Evolutionary conservation across 2,797 vertebrate species (phyloP).

Genomic region (Leuciscus waleckii): DNA sequence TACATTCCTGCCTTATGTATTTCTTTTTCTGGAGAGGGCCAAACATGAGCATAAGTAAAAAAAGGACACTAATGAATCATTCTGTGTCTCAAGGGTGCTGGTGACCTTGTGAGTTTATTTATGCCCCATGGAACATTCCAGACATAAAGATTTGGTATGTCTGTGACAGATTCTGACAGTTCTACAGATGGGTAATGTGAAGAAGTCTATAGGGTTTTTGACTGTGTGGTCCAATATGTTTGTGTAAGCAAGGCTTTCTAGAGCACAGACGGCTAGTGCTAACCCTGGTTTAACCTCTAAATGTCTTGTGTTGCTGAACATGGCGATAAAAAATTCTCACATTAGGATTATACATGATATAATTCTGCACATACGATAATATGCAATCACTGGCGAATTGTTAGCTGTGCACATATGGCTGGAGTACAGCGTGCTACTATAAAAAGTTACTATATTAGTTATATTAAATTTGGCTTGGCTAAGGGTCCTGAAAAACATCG

Average conservation of each 20-base stretch:
- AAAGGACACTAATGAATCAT: conserved; percentile 31
- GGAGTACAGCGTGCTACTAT: not conserved
- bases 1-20: conserved; percentile 63
- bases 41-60: conserved; percentile 57
- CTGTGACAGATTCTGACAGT: conserved; percentile 19
- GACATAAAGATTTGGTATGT: not conserved
- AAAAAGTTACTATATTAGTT: conserved; percentile 2
- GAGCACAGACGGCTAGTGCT: conserved; percentile 11
- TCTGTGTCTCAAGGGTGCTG: conserved; percentile 56
- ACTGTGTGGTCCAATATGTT: conserved; percentile 16
- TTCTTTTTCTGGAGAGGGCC: conserved; percentile 54
- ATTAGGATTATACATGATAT: conserved; percentile 28
- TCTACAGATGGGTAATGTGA: conserved; percentile 31
- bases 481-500: not conserved
- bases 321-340: conserved; percentile 29
- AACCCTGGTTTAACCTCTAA: conserved; percentile 29
- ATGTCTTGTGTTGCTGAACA: not conserved
- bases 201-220: conserved; percentile 21
- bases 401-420: not conserved
- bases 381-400: not conserved
- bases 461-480: not conserved
- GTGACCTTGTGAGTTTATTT: conserved; percentile 19
- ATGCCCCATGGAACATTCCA: conserved; percentile 17
- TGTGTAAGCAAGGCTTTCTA: conserved; percentile 31
- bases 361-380: conserved; percentile 13